These are phyloP conservation scores for Calameuta pallipes DNA, from an alignment of 2,888 invertebrate genomes.

Conservation along the genomic window DNA sequence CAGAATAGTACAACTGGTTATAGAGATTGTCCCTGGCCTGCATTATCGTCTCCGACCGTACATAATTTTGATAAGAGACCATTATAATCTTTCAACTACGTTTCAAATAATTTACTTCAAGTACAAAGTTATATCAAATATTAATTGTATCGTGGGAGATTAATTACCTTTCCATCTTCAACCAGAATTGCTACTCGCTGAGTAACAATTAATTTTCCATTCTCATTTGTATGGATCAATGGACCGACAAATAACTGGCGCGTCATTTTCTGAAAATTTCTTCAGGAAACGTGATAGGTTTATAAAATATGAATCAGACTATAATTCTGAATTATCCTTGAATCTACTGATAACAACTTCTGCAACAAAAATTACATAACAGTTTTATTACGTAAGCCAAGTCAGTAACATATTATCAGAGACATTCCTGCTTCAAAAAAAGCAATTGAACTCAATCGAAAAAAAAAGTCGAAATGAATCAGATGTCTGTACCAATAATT, in stretches of 20 bases:
- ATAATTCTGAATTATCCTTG: too few species aligned
- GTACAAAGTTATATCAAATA: neutral
- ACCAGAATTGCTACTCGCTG: slow-evolving; percentile 49
- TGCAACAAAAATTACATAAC: neutral
- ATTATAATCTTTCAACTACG: neutral
- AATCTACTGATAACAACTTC: too few species aligned
- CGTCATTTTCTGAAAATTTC: slow-evolving; percentile 30
- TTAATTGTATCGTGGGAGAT: neutral
- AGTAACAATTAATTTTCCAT: slow-evolving; percentile 44
- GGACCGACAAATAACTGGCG: slow-evolving; percentile 52
- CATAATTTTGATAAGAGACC: slow-evolving; percentile 12
- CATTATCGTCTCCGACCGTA: slow-evolving; percentile 12
- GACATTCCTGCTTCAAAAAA: too few species aligned
- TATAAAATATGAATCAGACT: too few species aligned
- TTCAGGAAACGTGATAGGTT: too few species aligned
- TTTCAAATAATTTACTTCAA: too few species aligned
- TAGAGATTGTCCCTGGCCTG: slow-evolving; percentile 7
- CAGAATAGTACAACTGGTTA: neutral
- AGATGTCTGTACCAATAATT: too few species aligned
- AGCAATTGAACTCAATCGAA: too few species aligned
- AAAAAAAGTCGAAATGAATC: too few species aligned
- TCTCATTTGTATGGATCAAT: slow-evolving; percentile 46
- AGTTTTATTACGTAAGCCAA: neutral
- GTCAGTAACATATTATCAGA: too few species aligned
- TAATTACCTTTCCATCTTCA: slow-evolving; percentile 53